Percentiles rank a stretch among this genome's conserved stretches.
Evolutionary conservation across 2,113 vertebrate species (phyloP).

Genomic region (Stegostoma tigrinum): DNA sequence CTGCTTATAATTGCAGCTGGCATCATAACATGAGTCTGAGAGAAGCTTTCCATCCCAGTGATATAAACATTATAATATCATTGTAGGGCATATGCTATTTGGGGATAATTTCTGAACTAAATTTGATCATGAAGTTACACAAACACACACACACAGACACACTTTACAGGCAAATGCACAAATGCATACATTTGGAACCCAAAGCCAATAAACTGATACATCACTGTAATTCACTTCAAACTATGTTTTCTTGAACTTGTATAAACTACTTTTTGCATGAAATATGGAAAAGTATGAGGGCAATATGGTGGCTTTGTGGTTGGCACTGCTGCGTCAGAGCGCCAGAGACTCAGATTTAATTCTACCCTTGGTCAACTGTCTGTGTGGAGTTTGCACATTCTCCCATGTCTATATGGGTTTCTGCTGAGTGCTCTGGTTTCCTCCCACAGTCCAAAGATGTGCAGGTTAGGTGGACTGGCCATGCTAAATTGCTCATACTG

Average conservation of each 20-base stretch:
- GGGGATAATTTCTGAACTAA: not conserved
- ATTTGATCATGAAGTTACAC: not conserved
- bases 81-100: not conserved
- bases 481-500: too few species aligned
- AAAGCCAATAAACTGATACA: not conserved
- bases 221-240: not conserved
- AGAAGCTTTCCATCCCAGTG: not conserved
- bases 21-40: not conserved
- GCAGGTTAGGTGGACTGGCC: too few species aligned
- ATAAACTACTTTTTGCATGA: not conserved
- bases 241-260: not conserved
- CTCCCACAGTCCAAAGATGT: too few species aligned
- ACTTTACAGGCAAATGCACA: not conserved
- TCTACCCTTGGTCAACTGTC: too few species aligned
- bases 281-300: not conserved
- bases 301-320: too few species aligned
- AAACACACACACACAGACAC: too few species aligned
- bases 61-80: not conserved
- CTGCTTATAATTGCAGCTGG: too few species aligned
- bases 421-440: too few species aligned
- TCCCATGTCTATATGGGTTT: too few species aligned
- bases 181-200: not conserved
- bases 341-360: too few species aligned
- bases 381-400: too few species aligned
- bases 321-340: too few species aligned